A percentile compares a stretch with the other conserved stretches of the same genome.
phyloP scores from a whole-genome alignment of 2,888 invertebrate species.

The Agonopterix arenella region DNA sequence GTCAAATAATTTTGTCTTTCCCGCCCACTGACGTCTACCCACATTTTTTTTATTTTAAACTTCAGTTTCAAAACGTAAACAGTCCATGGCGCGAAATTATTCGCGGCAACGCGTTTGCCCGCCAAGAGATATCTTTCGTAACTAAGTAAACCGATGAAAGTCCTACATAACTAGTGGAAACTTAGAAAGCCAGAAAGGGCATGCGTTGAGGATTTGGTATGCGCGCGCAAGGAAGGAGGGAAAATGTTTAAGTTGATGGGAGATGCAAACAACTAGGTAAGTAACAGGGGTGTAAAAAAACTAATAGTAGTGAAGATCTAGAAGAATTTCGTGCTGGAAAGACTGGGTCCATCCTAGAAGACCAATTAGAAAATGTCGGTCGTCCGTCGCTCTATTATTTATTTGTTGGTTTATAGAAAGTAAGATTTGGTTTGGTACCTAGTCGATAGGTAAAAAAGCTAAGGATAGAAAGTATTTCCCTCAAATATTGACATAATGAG shows the following conservation, averaged over 20 bases:
- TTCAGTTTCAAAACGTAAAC: slow-evolving; percentile 27
- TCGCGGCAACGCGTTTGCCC: slow-evolving; percentile 35
- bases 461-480: too few relatives aligned
- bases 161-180: slow-evolving; percentile 6
- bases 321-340: too few relatives aligned
- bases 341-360: too few relatives aligned
- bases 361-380: too few relatives aligned
- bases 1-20: slow-evolving; percentile 77
- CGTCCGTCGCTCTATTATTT: too few relatives aligned
- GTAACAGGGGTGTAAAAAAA: too few relatives aligned
- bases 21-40: slow-evolving; percentile 77
- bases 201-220: slow-evolving; percentile 8
- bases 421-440: too few relatives aligned
- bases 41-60: slow-evolving; percentile 50
- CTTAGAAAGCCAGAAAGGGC: slow-evolving; percentile 19
- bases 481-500: too few relatives aligned
- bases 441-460: too few relatives aligned
- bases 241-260: slow-evolving; percentile 1
- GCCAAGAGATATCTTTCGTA: slow-evolving; percentile 41
- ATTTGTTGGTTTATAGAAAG: too few relatives aligned
- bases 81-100: slow-evolving; percentile 36
- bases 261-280: too few relatives aligned
- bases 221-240: slow-evolving; percentile 25
- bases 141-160: slow-evolving; percentile 43
- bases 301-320: too few relatives aligned